These are phyloP conservation scores for Urosaurus nigricauda DNA, from an alignment of 2,797 vertebrate species.

Conservation along the genomic window DNA sequence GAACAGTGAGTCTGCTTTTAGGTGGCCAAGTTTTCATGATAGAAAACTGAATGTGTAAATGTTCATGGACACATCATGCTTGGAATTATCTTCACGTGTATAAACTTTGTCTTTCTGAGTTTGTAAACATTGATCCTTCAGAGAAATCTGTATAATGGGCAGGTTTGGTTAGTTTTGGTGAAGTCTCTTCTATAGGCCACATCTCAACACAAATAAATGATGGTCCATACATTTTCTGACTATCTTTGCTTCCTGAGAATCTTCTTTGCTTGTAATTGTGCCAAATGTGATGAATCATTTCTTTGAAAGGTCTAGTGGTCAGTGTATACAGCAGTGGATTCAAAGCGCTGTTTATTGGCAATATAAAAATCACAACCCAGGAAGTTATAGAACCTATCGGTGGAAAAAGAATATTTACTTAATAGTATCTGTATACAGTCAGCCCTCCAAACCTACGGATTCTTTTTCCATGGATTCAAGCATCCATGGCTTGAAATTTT, in stretches of 20 bases:
- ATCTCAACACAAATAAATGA: conserved; percentile 94
- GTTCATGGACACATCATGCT: conserved; percentile 20
- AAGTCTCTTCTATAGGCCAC: conserved; percentile 89
- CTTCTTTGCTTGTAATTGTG: conserved; percentile 90
- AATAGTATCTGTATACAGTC: background rate
- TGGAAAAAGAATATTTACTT: conserved; percentile 45
- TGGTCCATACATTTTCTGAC: conserved; percentile 81
- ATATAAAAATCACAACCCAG: conserved; percentile 98
- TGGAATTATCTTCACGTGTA: conserved; percentile 62
- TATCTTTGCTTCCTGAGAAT: conserved; percentile 79
- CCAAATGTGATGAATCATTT: conserved; percentile 94
- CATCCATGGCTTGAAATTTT: too few relatives aligned
- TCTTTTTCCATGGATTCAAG: too few relatives aligned
- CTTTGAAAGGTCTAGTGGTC: conserved; percentile 96
- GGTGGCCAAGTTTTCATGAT: conserved; percentile 39
- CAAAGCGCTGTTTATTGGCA: conserved; percentile 97
- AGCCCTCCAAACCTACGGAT: too few relatives aligned
- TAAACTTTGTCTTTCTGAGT: conserved; percentile 74
- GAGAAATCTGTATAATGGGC: conserved; percentile 76
- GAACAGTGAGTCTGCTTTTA: background rate
- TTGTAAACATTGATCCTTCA: conserved; percentile 76
- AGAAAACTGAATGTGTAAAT: conserved; percentile 38
- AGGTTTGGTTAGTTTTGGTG: conserved; percentile 75
- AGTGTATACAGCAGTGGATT: conserved; percentile 98
- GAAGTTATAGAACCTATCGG: conserved; percentile 92